A percentile compares a stretch with the other conserved stretches of the same genome.
Evolutionary conservation across 2,888 invertebrate species (phyloP).

Genomic region (Keiferia lycopersicella): DNA sequence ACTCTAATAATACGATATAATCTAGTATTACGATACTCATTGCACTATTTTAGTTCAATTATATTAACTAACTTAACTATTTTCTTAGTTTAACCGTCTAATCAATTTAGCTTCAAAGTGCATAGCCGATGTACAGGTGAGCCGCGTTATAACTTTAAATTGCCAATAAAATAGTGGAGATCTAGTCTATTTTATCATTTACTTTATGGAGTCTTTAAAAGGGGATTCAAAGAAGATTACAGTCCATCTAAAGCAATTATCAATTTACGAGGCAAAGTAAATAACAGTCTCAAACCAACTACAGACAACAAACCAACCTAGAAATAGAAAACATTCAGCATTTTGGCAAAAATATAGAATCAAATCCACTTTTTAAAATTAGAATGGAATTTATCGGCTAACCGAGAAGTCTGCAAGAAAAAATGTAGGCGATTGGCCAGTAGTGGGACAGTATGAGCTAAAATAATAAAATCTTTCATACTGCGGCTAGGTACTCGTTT

Average conservation of each 20-base stretch:
- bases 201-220: slow-evolving; percentile 11
- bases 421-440: too few relatives aligned
- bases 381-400: too few relatives aligned
- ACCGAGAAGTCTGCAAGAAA: too few relatives aligned
- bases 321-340: not conserved
- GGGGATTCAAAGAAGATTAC: not conserved
- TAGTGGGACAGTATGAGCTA: too few relatives aligned
- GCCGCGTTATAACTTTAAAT: slow-evolving; percentile 12
- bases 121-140: not conserved
- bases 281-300: not conserved
- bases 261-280: slow-evolving; percentile 28
- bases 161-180: slow-evolving; percentile 7
- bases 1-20: too few relatives aligned
- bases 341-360: not conserved
- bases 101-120: not conserved
- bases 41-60: too few relatives aligned
- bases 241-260: slow-evolving; percentile 8
- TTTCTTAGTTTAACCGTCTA: not conserved
- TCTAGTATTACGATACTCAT: too few relatives aligned
- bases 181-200: not conserved
- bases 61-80: too few relatives aligned
- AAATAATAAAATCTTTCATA: too few relatives aligned
- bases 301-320: not conserved
- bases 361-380: too few relatives aligned
- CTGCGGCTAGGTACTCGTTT: too few relatives aligned